These are phyloP conservation scores for Subacronicta megacephala DNA, from an alignment of 2,888 invertebrate species.

Conservation along the genomic window DNA sequence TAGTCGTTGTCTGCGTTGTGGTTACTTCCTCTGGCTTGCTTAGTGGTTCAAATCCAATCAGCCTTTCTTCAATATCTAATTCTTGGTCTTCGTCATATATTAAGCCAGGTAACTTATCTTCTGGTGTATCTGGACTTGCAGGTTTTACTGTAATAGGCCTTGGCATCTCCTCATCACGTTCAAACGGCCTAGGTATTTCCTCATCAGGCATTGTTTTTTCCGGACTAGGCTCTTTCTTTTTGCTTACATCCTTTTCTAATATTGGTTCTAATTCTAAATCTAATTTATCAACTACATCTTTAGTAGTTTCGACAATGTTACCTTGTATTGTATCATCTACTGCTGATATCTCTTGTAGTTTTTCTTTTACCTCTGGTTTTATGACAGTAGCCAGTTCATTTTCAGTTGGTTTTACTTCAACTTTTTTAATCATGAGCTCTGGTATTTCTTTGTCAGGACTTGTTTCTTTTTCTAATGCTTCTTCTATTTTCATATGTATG, in stretches of 20 bases:
- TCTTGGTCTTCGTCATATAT: constrained; percentile 51
- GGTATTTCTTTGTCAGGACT: constrained; percentile 11
- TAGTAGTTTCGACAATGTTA: constrained; percentile 13
- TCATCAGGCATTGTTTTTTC: constrained; percentile 35
- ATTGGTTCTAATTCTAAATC: not conserved
- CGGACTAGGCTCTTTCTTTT: not conserved
- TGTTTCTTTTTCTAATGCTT: not conserved
- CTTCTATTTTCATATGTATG: too few species aligned
- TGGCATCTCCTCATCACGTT: not conserved
- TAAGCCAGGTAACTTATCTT: constrained; percentile 23
- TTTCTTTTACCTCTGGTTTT: constrained; percentile 9
- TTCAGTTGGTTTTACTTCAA: not conserved
- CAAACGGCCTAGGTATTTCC: constrained; percentile 6
- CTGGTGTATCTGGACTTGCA: not conserved
- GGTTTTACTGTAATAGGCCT: not conserved
- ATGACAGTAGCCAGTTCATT: not conserved
- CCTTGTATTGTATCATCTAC: constrained; percentile 35
- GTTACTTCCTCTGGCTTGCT: constrained; percentile 44
- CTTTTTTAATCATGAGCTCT: too few species aligned
- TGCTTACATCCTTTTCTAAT: not conserved
- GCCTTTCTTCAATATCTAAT: constrained; percentile 46
- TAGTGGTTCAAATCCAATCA: constrained; percentile 52
- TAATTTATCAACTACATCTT: constrained; percentile 4
- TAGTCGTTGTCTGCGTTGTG: constrained; percentile 10
- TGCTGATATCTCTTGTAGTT: constrained; percentile 22